phyloP scores from a whole-genome alignment of 1,140 invertebrate species.

The Drosophila trapezifrons region DNA sequence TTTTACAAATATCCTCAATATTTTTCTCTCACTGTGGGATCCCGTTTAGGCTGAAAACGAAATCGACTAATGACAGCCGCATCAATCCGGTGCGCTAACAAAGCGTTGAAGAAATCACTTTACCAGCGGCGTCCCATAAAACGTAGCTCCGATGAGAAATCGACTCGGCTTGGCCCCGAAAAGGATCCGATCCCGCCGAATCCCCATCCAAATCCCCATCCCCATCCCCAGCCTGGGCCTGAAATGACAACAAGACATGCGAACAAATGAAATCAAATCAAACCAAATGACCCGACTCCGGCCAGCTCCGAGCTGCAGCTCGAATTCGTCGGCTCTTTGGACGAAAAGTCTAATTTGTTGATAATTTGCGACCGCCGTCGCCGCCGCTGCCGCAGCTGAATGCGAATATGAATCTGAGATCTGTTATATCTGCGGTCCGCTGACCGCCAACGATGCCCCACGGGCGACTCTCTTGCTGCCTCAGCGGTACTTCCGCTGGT shows the following conservation, averaged over 20 bases:
- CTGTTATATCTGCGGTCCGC: slow-evolving; percentile 9
- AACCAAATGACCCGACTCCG: slow-evolving; percentile 45
- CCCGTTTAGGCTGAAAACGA: slow-evolving; percentile 76
- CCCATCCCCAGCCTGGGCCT: slow-evolving; percentile 15
- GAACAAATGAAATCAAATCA: slow-evolving; percentile 75
- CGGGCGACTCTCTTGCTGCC: slow-evolving; percentile 39
- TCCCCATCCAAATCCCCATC: neutral
- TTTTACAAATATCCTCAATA: fast-evolving
- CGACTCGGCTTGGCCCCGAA: slow-evolving; percentile 15
- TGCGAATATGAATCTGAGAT: neutral
- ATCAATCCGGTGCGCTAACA: slow-evolving; percentile 83
- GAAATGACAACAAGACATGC: slow-evolving; percentile 82
- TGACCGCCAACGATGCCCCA: slow-evolving; percentile 77
- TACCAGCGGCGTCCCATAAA: slow-evolving; percentile 80
- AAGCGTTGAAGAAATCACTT: slow-evolving; percentile 84
- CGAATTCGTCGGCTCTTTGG: slow-evolving; percentile 50
- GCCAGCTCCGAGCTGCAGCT: slow-evolving; percentile 1
- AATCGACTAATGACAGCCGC: slow-evolving; percentile 79
- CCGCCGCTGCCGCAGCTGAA: slow-evolving; percentile 33
- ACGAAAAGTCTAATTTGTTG: slow-evolving; percentile 84
- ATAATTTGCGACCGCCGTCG: slow-evolving; percentile 79
- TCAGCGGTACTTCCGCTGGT: slow-evolving; percentile 7
- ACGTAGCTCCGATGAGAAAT: slow-evolving; percentile 44
- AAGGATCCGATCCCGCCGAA: slow-evolving; percentile 26
- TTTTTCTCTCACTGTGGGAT: slow-evolving; percentile 25